Base-by-base conservation (phyloP, 2,888 invertebrate species). In the Anthrax anthrax region DNA sequence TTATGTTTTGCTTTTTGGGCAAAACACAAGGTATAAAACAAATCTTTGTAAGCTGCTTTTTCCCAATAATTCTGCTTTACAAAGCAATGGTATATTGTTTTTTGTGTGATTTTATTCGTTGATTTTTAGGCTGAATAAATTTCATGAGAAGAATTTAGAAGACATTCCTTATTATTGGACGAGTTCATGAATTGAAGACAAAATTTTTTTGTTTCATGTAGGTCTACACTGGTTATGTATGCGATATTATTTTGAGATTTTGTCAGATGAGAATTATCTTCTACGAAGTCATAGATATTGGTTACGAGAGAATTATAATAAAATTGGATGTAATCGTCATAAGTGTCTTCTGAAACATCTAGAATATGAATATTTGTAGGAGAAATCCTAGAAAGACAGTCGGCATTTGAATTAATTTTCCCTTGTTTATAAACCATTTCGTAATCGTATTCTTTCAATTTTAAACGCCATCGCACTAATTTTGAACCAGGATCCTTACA, bases 371-470 rank as follows among this genome's bases (percentile, higher is more conserved):
- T 13, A 16, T 16, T 18, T 17, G 18, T 18, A 17, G 4, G 9
- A 13, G 12, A 12, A 18, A 45, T 48, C 18, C 45, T 38, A n/a
- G 45, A 42, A 36, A 55, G 27, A 2, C 38, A 36, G n/a, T 65
- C 63, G 1, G 59, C 62, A n/a, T 46, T 50, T 10, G 51, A 43
- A 47, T 63, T 61, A 10, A 47, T 19, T 36, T 49, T 52, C 6
- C 55, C 57, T 17, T 50, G 39, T 49, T 55, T 56, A 37, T 59
- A 56, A 0, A 47, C 39, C 1, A 60, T 50, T 39, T 54, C 52
- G 39, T 57, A 60, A 16, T 58, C 56, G 41, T 52, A 59, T 47
- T 58, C 55, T 32, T 54, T 52, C 6, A 61, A 46, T 50, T 54
- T 51, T 14, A 60, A 46, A 34, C 55, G 34, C 58, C 58, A 60